Base-by-base conservation (phyloP, 2,888 invertebrate genomes). In the Sthenelais limicola region DNA sequence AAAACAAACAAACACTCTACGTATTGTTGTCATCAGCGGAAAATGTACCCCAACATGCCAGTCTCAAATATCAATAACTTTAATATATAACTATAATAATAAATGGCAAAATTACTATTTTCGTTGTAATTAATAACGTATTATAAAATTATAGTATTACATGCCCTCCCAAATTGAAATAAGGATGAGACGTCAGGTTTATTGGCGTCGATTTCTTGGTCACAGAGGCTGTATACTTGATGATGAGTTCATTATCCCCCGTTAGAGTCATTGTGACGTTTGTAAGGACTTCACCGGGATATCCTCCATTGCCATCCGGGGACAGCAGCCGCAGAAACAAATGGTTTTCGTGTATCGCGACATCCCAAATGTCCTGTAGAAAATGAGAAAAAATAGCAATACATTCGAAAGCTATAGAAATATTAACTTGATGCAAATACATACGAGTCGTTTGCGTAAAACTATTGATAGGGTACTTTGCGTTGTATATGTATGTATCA, bases 81-180 rank as follows among this genome's bases (percentile, higher is more conserved):
- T n/a, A n/a, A n/a, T n/a, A n/a, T n/a, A n/a, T n/a, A n/a, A n/a
- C n/a, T n/a, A n/a, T n/a, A n/a, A n/a, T n/a, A n/a, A n/a, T n/a
- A n/a, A n/a, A n/a, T n/a, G 32, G 5, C 32, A 58, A 7, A 30
- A 58, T 9, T 58, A 58, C 7, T 58, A 58, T 9, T 58, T 30
- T n/a, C n/a, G n/a, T n/a, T n/a, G n/a, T n/a, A n/a, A 15, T 43
- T 43, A 43, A 15, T 15, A 12, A 15, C 47, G 47, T 43, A 43
- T n/a, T 43, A 43, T 15, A 43, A 43, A 43, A 43, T n/a, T 43
- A 12, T 15, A 43, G 47, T 43, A 43, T 66, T 35, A 93, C 92
- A 88, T 96, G 95, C n/a, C 97, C 97, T 62, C 92, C 94, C 52
- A 98, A 90, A 89, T 98, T 98, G 88, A 97, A 97, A 86, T 94